A percentile compares a stretch with the other conserved stretches of the same genome.
Evolutionary conservation across 1,140 invertebrate species (phyloP).

Genomic region (Neuroterus valhalla): DNA sequence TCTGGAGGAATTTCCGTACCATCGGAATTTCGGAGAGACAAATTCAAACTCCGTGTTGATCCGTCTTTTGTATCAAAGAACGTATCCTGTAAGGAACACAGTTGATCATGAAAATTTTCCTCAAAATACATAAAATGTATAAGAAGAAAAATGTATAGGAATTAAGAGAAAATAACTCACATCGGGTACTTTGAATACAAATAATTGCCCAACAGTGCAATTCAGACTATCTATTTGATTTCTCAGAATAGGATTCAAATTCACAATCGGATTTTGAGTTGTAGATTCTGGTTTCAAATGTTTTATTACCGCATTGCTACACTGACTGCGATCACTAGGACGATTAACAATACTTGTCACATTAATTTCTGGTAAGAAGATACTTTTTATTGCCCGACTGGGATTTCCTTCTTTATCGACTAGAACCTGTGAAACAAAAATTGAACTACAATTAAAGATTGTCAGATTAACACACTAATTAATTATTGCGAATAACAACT

Average conservation of each 20-base stretch:
- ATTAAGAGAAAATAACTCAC: slow-evolving; percentile 70
- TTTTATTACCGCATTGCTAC: neutral
- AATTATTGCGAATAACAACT: neutral
- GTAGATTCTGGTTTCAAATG: slow-evolving; percentile 54
- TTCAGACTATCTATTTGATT: slow-evolving; percentile 91
- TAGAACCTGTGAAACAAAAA: slow-evolving; percentile 72
- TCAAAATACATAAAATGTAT: neutral
- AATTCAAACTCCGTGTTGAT: slow-evolving; percentile 81
- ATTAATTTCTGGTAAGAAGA: slow-evolving; percentile 79
- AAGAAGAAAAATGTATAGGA: neutral
- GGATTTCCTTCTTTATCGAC: slow-evolving; percentile 76
- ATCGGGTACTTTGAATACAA: slow-evolving; percentile 86
- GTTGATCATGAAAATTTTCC: neutral
- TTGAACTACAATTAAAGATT: neutral
- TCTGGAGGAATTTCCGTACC: slow-evolving; percentile 79
- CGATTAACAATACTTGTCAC: slow-evolving; percentile 79
- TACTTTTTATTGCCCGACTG: slow-evolving; percentile 75
- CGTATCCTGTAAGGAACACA: slow-evolving; percentile 80
- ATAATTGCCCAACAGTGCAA: slow-evolving; percentile 85
- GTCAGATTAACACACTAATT: no score
- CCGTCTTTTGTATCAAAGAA: slow-evolving; percentile 94
- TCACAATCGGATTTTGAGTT: slow-evolving; percentile 77
- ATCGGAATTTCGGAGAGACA: slow-evolving; percentile 84
- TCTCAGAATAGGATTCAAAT: slow-evolving; percentile 83
- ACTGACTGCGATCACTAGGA: slow-evolving; percentile 4